Evolutionary conservation across 2,888 invertebrate genomes (phyloP).

Genomic region (Heliconius erato): DNA sequence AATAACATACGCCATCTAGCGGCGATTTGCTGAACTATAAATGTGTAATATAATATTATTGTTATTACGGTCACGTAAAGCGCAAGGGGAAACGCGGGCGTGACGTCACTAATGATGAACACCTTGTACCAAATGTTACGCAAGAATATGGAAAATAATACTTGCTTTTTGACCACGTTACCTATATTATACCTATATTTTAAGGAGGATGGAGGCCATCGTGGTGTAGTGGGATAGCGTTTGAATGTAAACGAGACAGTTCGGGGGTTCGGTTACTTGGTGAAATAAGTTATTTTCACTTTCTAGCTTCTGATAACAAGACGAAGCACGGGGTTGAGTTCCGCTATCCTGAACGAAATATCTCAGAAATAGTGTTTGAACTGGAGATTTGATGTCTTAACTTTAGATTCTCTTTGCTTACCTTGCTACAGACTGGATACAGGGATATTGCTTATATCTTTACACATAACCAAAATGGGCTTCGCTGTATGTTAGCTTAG

Average conservation of each 20-base stretch:
- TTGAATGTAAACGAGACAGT: no score
- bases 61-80: conserved; percentile 41
- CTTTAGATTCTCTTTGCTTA: no score
- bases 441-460: no score
- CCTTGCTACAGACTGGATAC: no score
- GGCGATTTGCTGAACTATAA: background rate
- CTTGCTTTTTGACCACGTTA: background rate
- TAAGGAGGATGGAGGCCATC: background rate
- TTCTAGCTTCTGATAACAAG: background rate
- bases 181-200: background rate
- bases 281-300: background rate
- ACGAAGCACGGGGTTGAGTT: background rate
- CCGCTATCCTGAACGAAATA: background rate
- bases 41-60: conserved; percentile 6
- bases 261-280: background rate
- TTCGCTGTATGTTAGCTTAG: no score
- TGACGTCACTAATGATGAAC: conserved; percentile 47
- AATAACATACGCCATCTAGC: conserved; percentile 1
- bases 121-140: conserved; percentile 33
- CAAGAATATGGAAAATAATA: conserved; percentile 21
- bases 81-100: conserved; percentile 37
- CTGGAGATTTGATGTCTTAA: no score
- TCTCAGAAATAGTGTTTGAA: no score
- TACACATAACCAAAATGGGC: no score
- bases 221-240: background rate